Evolutionary conservation across 2,888 invertebrate species (phyloP).

Genomic region (Lysandra coridon): DNA sequence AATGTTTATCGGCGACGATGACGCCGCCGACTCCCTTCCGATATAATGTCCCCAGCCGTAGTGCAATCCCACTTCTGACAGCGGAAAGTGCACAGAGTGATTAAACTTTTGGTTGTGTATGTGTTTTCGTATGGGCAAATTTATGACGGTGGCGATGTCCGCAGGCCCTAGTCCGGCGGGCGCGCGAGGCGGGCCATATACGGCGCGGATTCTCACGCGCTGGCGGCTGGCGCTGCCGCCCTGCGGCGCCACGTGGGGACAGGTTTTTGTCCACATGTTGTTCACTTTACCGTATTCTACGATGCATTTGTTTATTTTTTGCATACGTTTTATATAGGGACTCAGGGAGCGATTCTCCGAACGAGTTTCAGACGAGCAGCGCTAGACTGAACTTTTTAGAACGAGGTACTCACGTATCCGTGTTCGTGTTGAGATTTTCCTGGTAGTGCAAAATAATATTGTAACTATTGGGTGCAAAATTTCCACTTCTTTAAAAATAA

Average conservation of each 20-base stretch:
- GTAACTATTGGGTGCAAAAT: no score
- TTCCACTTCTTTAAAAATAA: no score
- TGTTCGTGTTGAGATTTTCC: neutral
- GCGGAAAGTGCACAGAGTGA: no score
- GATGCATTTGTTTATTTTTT: conserved; percentile 1
- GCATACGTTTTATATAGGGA: neutral
- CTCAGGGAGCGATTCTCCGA: neutral
- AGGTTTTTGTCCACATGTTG: conserved; percentile 4
- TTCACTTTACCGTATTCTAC: neutral
- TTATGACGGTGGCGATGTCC: neutral
- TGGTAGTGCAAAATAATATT: neutral
- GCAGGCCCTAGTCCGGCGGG: neutral
- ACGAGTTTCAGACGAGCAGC: neutral
- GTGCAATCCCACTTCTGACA: neutral
- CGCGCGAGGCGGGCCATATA: neutral
- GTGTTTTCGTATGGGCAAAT: no score
- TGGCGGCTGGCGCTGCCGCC: neutral
- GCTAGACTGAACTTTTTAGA: neutral
- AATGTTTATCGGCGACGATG: conserved; percentile 50
- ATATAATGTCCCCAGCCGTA: neutral
- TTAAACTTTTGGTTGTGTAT: no score
- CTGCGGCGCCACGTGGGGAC: conserved; percentile 10
- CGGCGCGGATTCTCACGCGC: neutral
- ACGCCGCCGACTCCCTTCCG: conserved; percentile 31
- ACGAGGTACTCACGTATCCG: neutral